Base-by-base conservation (phyloP, 2,113 vertebrate genomes). In the Fukomys damarensis region DNA sequence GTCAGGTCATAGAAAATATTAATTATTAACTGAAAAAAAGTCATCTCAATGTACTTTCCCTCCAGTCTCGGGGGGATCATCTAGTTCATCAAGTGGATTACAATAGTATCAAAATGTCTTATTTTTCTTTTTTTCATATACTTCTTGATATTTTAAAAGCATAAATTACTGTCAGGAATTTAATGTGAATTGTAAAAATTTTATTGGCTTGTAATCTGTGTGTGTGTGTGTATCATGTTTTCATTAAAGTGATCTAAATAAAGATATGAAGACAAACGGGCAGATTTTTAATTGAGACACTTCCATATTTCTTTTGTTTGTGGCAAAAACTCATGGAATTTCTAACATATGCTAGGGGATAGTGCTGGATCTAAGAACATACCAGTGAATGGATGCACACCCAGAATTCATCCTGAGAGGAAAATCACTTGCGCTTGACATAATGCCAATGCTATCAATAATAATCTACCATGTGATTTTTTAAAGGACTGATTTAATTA, bases 21-120 rank as follows among this genome's bases (percentile, higher is more conserved):
- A 77, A 80, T 93, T 79, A 83, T 89, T 85, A 95, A 89, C 38
- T 86, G 49, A 81, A 93, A 85, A 94, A 52, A 93, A 38, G n/a
- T 88, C 22, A 82, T 59, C 41, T 89, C 49, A 66, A 76, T 74
- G 26, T 58, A 22, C 77, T 91, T 94, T 80, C 97, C 19, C 17
- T 85, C 28, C 65, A 52, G 38, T 66, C 28, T 86, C 68, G n/a
- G 4, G 63, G 61, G 52, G 32, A 46, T 58, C 92, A 38, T 56
- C 6, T 66, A 70, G 41, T 49, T 89, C 66, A 89, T 38, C 46
- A 59, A 35, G 26, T 96, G 32, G 7, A 35, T 76, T 91, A 88
- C 5, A 35, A 11, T 35, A 70, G 16, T 54, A 32, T 72, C 93
- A 82, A 93, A 61, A 83, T 79, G 61, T 32, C 91, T 93, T 90